These are phyloP conservation scores for Corythornis vintsioides DNA, from an alignment of 2,113 vertebrate genomes.

Conservation along the genomic window DNA sequence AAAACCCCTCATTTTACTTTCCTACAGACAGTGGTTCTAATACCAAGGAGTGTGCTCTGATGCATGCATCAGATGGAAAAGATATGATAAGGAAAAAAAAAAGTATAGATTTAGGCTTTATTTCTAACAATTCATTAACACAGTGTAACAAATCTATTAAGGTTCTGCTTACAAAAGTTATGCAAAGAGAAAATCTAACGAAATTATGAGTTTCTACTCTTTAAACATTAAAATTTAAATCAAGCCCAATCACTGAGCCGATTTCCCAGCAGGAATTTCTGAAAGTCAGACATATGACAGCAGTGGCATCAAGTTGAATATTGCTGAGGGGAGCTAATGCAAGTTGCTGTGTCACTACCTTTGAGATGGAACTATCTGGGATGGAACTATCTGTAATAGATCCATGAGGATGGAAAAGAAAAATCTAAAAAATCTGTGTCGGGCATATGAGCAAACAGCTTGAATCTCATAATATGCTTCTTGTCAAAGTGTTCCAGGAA, in stretches of 20 bases:
- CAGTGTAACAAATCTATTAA: background rate
- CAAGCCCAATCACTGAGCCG: background rate
- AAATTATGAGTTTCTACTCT: background rate
- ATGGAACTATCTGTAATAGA: slow-evolving; percentile 21
- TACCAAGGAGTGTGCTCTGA: background rate
- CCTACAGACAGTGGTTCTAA: background rate
- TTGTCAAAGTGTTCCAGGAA: slow-evolving; percentile 10
- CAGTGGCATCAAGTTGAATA: background rate
- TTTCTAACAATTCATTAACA: background rate
- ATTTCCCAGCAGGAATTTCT: background rate
- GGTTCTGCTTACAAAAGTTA: background rate
- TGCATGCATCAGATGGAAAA: background rate
- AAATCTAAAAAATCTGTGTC: background rate
- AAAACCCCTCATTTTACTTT: background rate
- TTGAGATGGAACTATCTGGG: background rate
- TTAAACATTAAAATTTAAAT: background rate
- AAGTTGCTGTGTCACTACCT: background rate
- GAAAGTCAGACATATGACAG: background rate
- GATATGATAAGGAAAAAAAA: background rate
- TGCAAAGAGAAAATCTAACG: background rate
- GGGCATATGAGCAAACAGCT: slow-evolving; percentile 20
- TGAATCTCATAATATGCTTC: slow-evolving; percentile 27
- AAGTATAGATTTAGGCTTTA: background rate
- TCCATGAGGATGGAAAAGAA: background rate
- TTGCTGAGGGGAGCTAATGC: background rate